Conservation (phyloP, 1,140 invertebrate genomes). For the Megalonaias nervosa region DNA sequence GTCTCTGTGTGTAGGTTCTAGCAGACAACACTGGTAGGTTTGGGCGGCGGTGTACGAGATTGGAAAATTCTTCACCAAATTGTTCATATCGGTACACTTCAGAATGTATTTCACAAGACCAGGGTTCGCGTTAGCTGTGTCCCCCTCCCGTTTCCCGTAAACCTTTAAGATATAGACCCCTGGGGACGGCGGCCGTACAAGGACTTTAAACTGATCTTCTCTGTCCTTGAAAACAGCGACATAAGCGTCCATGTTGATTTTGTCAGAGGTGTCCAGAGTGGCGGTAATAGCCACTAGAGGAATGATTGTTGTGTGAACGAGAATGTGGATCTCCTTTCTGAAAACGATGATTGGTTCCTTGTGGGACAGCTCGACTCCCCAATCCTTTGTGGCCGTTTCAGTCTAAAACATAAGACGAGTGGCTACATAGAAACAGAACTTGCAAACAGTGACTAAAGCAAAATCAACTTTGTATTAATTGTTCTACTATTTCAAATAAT, state of each 20-base stretch:
- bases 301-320: conserved; percentile 36
- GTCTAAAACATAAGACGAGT: no score
- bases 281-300: conserved; percentile 34
- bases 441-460: no score
- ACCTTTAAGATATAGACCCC: conserved; percentile 35
- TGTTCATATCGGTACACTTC: conserved; percentile 37
- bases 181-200: conserved; percentile 26
- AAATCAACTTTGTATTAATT: no score
- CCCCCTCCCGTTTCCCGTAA: conserved; percentile 31
- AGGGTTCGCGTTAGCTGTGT: conserved; percentile 15
- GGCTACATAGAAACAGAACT: no score
- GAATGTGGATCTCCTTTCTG: conserved; percentile 33
- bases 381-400: conserved; percentile 29
- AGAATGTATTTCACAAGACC: conserved; percentile 35
- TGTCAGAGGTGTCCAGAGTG: conserved; percentile 32
- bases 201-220: conserved; percentile 33
- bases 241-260: conserved; percentile 37
- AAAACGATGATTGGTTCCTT: conserved; percentile 36
- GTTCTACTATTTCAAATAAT: no score
- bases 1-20: conserved; percentile 33
- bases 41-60: conserved; percentile 35
- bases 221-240: conserved; percentile 30
- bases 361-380: conserved; percentile 35
- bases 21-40: conserved; percentile 30
- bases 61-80: conserved; percentile 32